Percentiles rank a stretch among this genome's conserved stretches.
phyloP scores from a whole-genome alignment of 2,797 vertebrate genomes.

The Sus cebifrons region DNA sequence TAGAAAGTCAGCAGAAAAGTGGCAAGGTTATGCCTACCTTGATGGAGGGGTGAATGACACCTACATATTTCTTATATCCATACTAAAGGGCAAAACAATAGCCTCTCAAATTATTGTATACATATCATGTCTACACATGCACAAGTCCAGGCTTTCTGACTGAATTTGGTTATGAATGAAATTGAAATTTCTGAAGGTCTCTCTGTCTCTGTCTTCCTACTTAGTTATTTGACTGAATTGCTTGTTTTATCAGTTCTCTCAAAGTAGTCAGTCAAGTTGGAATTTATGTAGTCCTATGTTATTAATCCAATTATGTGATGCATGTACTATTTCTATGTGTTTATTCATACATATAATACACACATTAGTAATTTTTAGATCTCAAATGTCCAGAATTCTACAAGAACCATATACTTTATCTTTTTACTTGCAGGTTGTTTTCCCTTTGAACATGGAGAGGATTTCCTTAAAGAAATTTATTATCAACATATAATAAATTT shows the following conservation, averaged over 20 bases:
- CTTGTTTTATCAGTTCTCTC: not conserved
- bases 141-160: not conserved
- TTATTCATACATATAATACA: not conserved
- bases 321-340: not conserved
- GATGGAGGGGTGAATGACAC: constrained; percentile 15
- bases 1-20: constrained; percentile 71
- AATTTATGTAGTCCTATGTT: not conserved
- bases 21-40: constrained; percentile 57
- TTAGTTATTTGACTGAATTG: constrained; percentile 16
- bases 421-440: not conserved
- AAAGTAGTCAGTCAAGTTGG: not conserved
- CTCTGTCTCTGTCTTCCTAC: not conserved
- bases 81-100: constrained; percentile 45
- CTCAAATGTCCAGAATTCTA: not conserved
- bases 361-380: not conserved
- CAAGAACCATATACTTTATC: not conserved
- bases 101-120: not conserved
- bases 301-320: not conserved
- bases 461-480: not conserved
- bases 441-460: not conserved
- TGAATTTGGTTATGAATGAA: constrained; percentile 60
- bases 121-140: not conserved
- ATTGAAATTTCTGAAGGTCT: not conserved
- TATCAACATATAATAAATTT: not conserved
- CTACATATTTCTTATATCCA: constrained; percentile 57